Evolutionary conservation across 2,888 invertebrate genomes (phyloP), one percentile per base, ranked within the genome.

Genomic region (Sesia bembeciformis): DNA sequence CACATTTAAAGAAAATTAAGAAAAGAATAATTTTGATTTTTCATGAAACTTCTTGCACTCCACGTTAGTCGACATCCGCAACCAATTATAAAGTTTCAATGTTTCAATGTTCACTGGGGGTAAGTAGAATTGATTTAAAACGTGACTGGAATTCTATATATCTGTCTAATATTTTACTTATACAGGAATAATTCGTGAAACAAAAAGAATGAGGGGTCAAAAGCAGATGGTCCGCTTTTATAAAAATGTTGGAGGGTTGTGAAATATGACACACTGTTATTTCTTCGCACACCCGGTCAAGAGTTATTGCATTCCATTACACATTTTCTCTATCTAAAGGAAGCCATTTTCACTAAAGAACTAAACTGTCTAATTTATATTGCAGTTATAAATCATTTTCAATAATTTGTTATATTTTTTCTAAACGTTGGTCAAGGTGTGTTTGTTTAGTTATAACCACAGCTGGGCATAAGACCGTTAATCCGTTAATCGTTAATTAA

Each of bases 271-370:
- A 88, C 86, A 82, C 83, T 86, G 88, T 89, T 89, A 89, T 89
- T 88, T 86, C 88, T 85, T 85, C 88, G 89, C 88, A 84, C 89
- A 89, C 85, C 89, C 88, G 89, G 87, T 87, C 89, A 88, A 87
- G 88, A 88, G 87, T 89, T 89, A 88, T 88, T 85, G 89, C 88
- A 89, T 88, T 89, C 88, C 85, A 89, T 89, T 88, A 88, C 84
- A 84, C 84, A 85, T 81, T 87, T 86, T 76, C 87, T 88, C 86
- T 88, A 88, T 88, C 86, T 87, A 84, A 82, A 86, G 85, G 84
- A 87, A 88, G 87, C 88, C 82, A 85, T 89, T 89, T 87, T 80
- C 86, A 81, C 87, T 79, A 81, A 84, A 80, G 79, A 84, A 85
- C 86, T 84, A 84, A 83, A 78, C 76, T 79, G 78, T 84, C 82